phyloP scores from a whole-genome alignment of 30 jellyfish, hydroid and myxozoan species.

The Sanderia malayensis region DNA sequence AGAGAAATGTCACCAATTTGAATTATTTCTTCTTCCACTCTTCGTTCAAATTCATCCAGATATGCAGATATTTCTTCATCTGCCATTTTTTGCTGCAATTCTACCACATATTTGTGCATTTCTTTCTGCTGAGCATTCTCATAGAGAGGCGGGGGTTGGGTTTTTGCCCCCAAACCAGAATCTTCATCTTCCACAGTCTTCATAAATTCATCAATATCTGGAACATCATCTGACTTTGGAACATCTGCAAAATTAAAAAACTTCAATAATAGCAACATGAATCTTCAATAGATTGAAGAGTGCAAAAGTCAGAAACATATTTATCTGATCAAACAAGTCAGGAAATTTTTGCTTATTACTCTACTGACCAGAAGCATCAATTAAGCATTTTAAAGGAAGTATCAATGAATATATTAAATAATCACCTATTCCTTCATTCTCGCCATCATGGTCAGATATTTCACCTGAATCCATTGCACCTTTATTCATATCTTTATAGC shows the following conservation, averaged over 20 bases:
- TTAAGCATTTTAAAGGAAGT: neutral
- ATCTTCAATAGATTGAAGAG: neutral
- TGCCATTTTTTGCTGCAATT: constrained; percentile 64
- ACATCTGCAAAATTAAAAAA: constrained; percentile 17
- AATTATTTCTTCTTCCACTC: constrained; percentile 76
- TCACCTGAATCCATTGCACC: constrained; percentile 50
- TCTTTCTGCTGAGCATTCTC: constrained; percentile 52
- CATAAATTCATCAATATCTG: constrained; percentile 25
- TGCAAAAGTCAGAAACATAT: neutral
- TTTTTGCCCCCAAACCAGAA: constrained; percentile 32
- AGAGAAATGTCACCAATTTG: constrained; percentile 84
- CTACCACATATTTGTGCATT: constrained; percentile 63
- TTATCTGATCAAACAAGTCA: neutral
- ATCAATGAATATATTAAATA: neutral
- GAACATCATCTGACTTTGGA: constrained; percentile 37
- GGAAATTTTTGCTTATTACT: neutral
- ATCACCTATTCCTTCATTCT: constrained; percentile 28
- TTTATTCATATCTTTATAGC: constrained; percentile 58
- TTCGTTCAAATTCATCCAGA: constrained; percentile 82
- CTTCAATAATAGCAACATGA: too few relatives aligned
- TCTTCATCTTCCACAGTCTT: constrained; percentile 25
- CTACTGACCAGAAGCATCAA: neutral
- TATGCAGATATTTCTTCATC: constrained; percentile 89
- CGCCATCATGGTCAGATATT: constrained; percentile 44
- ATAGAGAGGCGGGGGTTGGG: constrained; percentile 55